A percentile compares a stretch with the other conserved stretches of the same genome.
Conservation (phyloP, 92 coral and sea anemone species). For the Umimayanthus kanabou region DNA sequence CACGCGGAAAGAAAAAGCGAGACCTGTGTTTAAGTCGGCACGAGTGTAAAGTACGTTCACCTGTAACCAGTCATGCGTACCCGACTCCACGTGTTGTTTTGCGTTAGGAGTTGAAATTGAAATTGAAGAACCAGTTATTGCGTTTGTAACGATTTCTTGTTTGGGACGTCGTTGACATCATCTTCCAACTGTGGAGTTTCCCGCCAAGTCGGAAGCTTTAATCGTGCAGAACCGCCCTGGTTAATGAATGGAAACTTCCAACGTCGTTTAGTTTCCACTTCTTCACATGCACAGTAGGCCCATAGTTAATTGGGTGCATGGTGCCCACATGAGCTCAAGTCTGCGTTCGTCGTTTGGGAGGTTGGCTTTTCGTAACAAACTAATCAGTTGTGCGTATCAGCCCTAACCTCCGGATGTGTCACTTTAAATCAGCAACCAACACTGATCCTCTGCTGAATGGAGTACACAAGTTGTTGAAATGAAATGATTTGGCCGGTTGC, state of each 20-base stretch:
- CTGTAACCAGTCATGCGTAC: not conserved
- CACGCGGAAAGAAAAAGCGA: not conserved
- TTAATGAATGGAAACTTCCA: too few relatives aligned
- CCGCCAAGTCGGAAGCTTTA: not conserved
- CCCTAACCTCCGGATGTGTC: too few relatives aligned
- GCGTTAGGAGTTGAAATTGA: not conserved
- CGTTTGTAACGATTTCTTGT: not conserved
- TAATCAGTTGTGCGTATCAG: not conserved
- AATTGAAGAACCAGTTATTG: not conserved
- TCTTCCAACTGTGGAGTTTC: not conserved
- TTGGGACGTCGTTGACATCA: not conserved
- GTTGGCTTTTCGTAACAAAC: not conserved
- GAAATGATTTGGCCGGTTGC: not conserved
- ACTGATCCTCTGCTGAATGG: too few relatives aligned
- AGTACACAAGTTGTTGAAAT: not conserved
- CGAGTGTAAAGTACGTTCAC: not conserved
- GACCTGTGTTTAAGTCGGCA: constrained; percentile 9
- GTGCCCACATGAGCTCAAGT: not conserved
- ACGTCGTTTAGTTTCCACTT: not conserved
- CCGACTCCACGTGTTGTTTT: not conserved
- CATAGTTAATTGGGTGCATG: not conserved
- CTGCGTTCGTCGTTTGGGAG: not conserved
- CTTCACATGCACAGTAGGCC: not conserved
- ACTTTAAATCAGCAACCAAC: too few relatives aligned
- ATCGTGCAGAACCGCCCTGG: too few relatives aligned